Conservation (phyloP, 2,797 vertebrate genomes). For the Xiphorhynchus erythropygius region DNA sequence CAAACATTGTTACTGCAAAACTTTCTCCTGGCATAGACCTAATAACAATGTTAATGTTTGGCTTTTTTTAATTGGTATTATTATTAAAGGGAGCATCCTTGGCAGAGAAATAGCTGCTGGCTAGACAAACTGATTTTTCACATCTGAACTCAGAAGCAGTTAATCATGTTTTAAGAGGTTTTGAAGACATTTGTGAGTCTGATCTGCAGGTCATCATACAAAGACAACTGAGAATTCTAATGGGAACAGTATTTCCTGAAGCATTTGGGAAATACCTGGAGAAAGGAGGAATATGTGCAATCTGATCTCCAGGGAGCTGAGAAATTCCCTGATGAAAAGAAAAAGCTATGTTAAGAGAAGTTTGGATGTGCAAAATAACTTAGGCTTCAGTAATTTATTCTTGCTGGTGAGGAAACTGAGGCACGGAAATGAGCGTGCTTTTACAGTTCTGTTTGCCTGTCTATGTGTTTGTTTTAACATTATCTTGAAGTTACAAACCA, state of each 20-base stretch:
- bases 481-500: neutral
- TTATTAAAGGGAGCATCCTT: neutral
- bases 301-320: neutral
- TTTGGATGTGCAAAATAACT: neutral
- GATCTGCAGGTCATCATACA: neutral
- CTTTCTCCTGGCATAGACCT: neutral
- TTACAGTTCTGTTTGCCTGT: neutral
- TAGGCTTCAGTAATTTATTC: neutral
- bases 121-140: neutral
- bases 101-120: neutral
- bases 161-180: neutral
- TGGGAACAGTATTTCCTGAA: neutral
- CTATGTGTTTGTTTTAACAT: neutral
- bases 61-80: neutral
- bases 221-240: neutral
- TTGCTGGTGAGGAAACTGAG: neutral
- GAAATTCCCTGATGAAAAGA: neutral
- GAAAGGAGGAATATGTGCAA: neutral
- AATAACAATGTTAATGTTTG: neutral
- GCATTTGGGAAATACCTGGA: neutral
- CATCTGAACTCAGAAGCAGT: neutral
- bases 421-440: neutral
- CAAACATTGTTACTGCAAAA: neutral
- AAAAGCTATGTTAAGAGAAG: neutral
- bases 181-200: neutral